These are phyloP conservation scores for Galeopsomyia nigrocyanea DNA, from an alignment of 2,888 invertebrate species.

Conservation along the genomic window DNA sequence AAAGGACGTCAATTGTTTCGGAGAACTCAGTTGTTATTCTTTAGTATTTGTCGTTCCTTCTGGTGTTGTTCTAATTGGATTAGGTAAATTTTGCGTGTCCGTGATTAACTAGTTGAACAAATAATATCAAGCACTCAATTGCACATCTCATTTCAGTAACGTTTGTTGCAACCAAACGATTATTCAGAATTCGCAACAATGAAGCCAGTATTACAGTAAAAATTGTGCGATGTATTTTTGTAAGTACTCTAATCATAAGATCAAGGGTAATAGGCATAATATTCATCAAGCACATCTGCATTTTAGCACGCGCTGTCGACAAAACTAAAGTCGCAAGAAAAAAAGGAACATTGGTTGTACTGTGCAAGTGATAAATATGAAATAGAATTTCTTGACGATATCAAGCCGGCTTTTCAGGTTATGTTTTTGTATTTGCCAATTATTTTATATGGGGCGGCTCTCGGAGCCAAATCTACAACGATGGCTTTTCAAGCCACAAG, in stretches of 20 bases:
- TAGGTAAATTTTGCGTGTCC: conserved; percentile 74
- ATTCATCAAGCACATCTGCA: conserved; percentile 4
- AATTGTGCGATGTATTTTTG: conserved; percentile 82
- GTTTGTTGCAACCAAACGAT: conserved; percentile 82
- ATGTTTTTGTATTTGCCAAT: conserved; percentile 88
- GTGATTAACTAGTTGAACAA: too few species aligned
- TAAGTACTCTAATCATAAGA: conserved; percentile 71
- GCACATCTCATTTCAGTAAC: conserved; percentile 74
- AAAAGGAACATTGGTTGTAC: conserved; percentile 89
- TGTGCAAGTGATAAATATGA: conserved; percentile 86
- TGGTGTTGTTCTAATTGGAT: conserved; percentile 84
- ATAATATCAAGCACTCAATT: not conserved
- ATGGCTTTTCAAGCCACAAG: conserved; percentile 94
- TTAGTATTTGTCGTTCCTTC: conserved; percentile 93
- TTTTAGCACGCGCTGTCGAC: conserved; percentile 71
- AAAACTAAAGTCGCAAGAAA: conserved; percentile 70
- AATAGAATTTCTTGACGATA: conserved; percentile 79
- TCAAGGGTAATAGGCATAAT: conserved; percentile 5
- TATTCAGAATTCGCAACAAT: conserved; percentile 84
- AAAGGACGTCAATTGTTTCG: conserved; percentile 83
- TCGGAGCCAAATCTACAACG: conserved; percentile 93
- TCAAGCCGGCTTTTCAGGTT: conserved; percentile 82
- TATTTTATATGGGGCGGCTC: conserved; percentile 96
- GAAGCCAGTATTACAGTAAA: conserved; percentile 86
- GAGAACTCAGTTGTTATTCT: conserved; percentile 82